Base-by-base conservation (phyloP, 2,797 vertebrate genomes). In the Xenopus petersii region DNA sequence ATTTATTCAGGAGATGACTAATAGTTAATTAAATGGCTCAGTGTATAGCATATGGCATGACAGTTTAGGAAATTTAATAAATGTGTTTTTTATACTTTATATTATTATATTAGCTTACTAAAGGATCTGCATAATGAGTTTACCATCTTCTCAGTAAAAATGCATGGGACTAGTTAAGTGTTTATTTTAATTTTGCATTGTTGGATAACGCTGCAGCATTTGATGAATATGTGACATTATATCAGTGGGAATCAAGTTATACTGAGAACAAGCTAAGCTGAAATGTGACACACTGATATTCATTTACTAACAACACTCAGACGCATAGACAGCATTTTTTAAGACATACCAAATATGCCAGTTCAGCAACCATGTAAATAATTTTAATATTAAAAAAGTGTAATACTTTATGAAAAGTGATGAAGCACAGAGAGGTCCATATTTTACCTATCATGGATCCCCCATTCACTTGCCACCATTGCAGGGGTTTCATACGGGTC, bases 11-110 rank as follows among this genome's bases (percentile, higher is more conserved):
- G 62, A 74, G 33, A 79, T 79, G 63, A 79, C 69, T 79, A 74
- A 79, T 74, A 70, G 71, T 74, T 79, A 79, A 79, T 79, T 79
- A 79, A 74, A 79, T 79, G 71, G 71, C 67, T 79, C 62, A 74
- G 67, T 70, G 62, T 79, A 74, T 70, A 74, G 77, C 66, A 79
- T 79, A 79, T 70, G 71, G 71, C 55, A 60, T 61, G 65, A 79
- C 71, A 74, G 67, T 64, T 74, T 65, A 49, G 55, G 30, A 79
- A 79, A 79, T 79, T 66, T 79, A 70, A 66, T 64, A 74, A 70
- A 79, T 70, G 24, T 67, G 55, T 54, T 48, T 70, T 79, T 74
- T 74, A 70, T 74, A 67, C 77, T 79, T 30, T 70, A 46, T 66
- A 48, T 70, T 79, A 79, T 74, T 70, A 74, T 42, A 70, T 74